phyloP scores from a whole-genome alignment of 2,888 invertebrate species.

The Dicyrtoma fusca region DNA sequence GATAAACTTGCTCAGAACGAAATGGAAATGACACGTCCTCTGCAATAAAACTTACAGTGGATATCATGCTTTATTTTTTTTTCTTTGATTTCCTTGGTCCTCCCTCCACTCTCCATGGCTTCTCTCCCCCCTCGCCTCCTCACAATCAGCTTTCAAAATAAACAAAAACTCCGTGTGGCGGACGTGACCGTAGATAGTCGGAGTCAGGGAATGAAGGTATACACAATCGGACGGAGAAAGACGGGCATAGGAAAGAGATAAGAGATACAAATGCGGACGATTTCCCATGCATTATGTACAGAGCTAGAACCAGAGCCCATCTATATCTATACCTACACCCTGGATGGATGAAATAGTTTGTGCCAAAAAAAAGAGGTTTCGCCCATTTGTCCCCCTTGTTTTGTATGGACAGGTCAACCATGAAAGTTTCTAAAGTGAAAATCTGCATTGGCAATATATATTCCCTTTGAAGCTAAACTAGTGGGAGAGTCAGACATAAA shows the following conservation, averaged over 20 bases:
- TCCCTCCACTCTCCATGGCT: no score
- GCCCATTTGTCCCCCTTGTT: slow-evolving; percentile 17
- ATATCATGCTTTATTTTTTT: no score
- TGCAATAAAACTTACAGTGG: slow-evolving; percentile 30
- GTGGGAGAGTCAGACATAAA: neutral
- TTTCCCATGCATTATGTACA: no score
- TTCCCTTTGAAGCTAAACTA: neutral
- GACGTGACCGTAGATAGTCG: no score
- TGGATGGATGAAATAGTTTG: neutral
- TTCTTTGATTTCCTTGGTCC: no score
- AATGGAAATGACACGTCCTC: slow-evolving; percentile 22
- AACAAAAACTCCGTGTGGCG: no score
- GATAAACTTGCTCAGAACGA: slow-evolving; percentile 1
- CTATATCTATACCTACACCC: neutral
- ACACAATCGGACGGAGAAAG: no score
- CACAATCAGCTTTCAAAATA: no score
- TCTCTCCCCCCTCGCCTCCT: no score
- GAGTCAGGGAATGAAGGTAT: no score
- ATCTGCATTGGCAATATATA: slow-evolving; percentile 28
- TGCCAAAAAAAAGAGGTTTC: slow-evolving; percentile 15
- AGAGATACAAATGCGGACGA: no score
- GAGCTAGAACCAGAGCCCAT: neutral
- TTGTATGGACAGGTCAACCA: slow-evolving; percentile 16
- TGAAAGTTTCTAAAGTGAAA: slow-evolving; percentile 23
- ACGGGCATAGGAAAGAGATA: no score